phyloP scores from a whole-genome alignment of 2,888 invertebrate genomes.

The Arrhopalites spinosus region DNA sequence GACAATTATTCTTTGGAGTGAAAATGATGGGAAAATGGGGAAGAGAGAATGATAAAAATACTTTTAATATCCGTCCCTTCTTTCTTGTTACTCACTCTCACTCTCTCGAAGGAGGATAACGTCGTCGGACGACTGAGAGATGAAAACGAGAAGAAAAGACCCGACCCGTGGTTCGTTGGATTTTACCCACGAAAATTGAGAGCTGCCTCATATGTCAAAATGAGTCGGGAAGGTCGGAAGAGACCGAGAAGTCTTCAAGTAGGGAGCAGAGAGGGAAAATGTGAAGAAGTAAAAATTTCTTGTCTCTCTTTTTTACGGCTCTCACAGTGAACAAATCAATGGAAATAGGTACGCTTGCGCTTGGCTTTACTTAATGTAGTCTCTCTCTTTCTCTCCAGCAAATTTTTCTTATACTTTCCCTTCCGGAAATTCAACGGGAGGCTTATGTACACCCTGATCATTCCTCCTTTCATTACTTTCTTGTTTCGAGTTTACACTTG shows the following conservation, averaged over 20 bases:
- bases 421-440: not conserved
- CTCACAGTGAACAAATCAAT: constrained; percentile 22
- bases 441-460: not conserved
- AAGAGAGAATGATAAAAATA: not conserved
- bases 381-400: not conserved
- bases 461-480: not conserved
- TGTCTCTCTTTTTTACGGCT: not conserved
- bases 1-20: no score
- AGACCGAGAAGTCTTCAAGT: constrained; percentile 4
- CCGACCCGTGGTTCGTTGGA: constrained; percentile 22
- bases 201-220: constrained; percentile 16
- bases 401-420: not conserved
- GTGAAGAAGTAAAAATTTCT: not conserved
- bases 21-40: no score
- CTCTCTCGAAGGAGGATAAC: not conserved
- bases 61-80: not conserved
- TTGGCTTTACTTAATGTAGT: no score
- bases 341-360: constrained; percentile 32
- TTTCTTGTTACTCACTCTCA: not conserved
- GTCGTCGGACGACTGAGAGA: not conserved
- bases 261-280: constrained; percentile 3
- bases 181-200: constrained; percentile 20
- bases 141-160: not conserved
- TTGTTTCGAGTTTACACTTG: not conserved
- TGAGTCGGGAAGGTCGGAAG: constrained; percentile 5